Conservation (phyloP, 2,797 vertebrate species). For the Synaphobranchus kaupii region DNA sequence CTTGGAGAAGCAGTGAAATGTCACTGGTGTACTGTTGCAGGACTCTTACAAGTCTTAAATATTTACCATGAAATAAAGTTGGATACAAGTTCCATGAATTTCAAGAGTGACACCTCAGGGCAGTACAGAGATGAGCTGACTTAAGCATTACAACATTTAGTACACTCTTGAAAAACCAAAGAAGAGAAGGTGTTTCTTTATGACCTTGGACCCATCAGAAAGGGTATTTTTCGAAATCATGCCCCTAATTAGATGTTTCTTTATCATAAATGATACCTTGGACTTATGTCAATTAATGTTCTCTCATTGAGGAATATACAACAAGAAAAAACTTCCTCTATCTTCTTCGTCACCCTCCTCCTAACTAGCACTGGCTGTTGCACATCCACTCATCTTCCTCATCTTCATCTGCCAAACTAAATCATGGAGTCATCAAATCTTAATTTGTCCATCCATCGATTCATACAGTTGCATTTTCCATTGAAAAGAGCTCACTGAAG, state of each 20-base stretch:
- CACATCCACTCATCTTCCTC: not conserved
- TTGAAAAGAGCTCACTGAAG: no score
- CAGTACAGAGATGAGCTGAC: not conserved
- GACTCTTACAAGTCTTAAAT: slow-evolving; percentile 63
- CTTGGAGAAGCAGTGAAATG: slow-evolving; percentile 69
- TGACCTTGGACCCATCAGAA: no score
- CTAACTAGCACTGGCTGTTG: not conserved
- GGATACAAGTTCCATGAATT: slow-evolving; percentile 23
- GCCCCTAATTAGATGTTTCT: no score
- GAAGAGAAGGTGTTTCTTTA: no score
- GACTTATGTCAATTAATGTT: no score
- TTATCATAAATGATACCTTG: no score
- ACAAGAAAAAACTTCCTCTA: not conserved
- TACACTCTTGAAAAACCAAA: no score
- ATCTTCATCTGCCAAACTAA: no score
- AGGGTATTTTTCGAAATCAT: no score
- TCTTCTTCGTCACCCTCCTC: not conserved
- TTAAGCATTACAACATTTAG: not conserved
- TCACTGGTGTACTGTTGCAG: slow-evolving; percentile 64
- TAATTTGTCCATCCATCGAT: not conserved
- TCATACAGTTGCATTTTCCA: no score
- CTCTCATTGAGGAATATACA: not conserved
- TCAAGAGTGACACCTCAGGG: not conserved
- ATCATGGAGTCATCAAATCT: no score
- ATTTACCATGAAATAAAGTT: slow-evolving; percentile 65